phyloP scores from a whole-genome alignment of 2,113 vertebrate species.

The Salvelinus sp. region DNA sequence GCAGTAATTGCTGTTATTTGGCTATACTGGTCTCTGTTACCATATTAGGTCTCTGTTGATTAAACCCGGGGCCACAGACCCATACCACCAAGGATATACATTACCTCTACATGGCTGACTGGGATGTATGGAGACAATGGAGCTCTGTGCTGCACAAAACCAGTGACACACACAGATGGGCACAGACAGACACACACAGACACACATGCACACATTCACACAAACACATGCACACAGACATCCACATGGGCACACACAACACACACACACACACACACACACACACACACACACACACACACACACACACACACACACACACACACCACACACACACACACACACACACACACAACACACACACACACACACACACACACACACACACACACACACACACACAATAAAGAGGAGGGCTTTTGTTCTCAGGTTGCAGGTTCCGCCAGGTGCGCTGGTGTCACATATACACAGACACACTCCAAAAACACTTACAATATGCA shows the following conservation, averaged over 20 bases:
- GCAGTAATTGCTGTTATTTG: constrained; percentile 7
- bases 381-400: background rate
- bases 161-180: constrained; percentile 39
- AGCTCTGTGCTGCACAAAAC: constrained; percentile 65
- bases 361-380: constrained; percentile 21
- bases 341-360: background rate
- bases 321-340: constrained; percentile 10
- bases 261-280: background rate
- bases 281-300: no score
- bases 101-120: constrained; percentile 23
- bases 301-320: constrained; percentile 18
- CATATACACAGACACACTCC: background rate
- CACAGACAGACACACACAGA: constrained; percentile 13
- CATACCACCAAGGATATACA: constrained; percentile 35
- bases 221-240: constrained; percentile 13
- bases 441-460: constrained; percentile 41
- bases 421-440: constrained; percentile 45
- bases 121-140: constrained; percentile 61
- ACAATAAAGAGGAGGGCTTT: constrained; percentile 33
- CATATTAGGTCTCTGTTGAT: constrained; percentile 42
- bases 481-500: background rate
- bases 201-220: background rate
- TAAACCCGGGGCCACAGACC: constrained; percentile 45
- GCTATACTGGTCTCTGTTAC: constrained; percentile 41
- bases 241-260: constrained; percentile 30